phyloP scores from a whole-genome alignment of 2,113 vertebrate species.

The Trochalopteron elliotii region DNA sequence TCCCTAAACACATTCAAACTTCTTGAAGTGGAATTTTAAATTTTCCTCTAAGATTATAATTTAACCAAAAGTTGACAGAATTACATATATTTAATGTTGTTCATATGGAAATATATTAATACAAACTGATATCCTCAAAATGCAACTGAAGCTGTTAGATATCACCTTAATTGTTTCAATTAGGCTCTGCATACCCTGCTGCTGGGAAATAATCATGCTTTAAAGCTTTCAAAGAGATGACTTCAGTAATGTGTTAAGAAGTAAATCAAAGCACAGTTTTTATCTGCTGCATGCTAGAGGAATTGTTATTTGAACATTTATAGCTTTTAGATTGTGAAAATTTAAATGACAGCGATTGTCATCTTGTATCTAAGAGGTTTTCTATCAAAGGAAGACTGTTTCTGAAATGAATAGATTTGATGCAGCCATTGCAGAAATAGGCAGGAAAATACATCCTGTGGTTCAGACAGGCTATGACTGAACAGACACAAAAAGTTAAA shows the following conservation, averaged over 20 bases:
- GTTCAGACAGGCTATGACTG: not conserved
- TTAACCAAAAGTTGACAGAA: not conserved
- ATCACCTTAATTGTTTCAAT: slow-evolving; percentile 34
- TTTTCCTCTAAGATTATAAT: not conserved
- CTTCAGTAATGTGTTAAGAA: not conserved
- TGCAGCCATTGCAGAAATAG: not conserved
- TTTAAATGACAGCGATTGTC: not conserved
- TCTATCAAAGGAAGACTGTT: not conserved
- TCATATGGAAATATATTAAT: not conserved
- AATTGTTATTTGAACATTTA: slow-evolving; percentile 10
- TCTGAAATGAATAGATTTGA: not conserved
- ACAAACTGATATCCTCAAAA: not conserved
- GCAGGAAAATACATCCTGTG: not conserved
- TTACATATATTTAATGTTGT: not conserved
- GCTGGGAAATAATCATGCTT: not conserved
- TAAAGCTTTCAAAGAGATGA: slow-evolving; percentile 20
- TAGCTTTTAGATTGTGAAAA: slow-evolving; percentile 1
- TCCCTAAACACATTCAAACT: not conserved
- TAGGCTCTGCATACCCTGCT: not conserved
- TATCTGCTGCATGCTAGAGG: not conserved
- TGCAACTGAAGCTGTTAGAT: not conserved
- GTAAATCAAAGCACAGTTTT: slow-evolving; percentile 35
- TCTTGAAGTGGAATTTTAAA: not conserved
- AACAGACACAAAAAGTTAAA: not conserved
- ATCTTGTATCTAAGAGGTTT: not conserved